Evolutionary conservation across 2,888 invertebrate genomes (phyloP).

Genomic region (Nemurella pictetii): DNA sequence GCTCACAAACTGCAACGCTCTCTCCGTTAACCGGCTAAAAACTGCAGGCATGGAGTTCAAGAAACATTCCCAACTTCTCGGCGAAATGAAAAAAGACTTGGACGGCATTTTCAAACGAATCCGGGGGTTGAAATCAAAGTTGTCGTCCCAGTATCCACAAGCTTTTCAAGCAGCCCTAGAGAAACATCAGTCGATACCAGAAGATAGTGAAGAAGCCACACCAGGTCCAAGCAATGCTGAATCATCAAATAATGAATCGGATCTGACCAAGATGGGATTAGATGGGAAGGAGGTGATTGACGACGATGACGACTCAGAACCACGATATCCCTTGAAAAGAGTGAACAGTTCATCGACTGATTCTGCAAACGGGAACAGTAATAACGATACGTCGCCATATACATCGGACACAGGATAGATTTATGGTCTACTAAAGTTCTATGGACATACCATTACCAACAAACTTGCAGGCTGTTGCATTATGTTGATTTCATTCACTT

Average conservation of each 20-base stretch:
- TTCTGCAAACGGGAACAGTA: conserved; percentile 56
- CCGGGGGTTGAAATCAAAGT: conserved; percentile 76
- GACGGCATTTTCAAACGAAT: conserved; percentile 94
- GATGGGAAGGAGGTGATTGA: conserved; percentile 48
- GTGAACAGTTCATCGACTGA: conserved; percentile 61
- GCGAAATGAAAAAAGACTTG: conserved; percentile 92
- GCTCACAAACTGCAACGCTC: conserved; percentile 93
- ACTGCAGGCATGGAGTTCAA: conserved; percentile 87
- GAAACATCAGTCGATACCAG: conserved; percentile 1
- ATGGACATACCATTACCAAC: background rate
- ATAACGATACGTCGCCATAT: conserved; percentile 67
- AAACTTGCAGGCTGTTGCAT: background rate
- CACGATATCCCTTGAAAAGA: conserved; percentile 40
- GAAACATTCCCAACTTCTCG: conserved; percentile 81
- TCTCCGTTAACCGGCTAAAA: conserved; percentile 87
- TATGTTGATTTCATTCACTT: background rate
- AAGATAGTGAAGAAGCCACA: conserved; percentile 52
- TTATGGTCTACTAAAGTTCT: background rate
- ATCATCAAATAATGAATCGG: conserved; percentile 38
- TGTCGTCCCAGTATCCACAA: conserved; percentile 56
- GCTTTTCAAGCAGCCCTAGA: conserved; percentile 54
- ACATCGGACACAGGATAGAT: conserved; percentile 61
- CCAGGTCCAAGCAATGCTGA: conserved; percentile 49
- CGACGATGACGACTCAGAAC: conserved; percentile 40
- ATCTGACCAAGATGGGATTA: conserved; percentile 27